A percentile compares a stretch with the other conserved stretches of the same genome.
Evolutionary conservation across 2,888 invertebrate genomes (phyloP).

Genomic region (Tiliacea aurago): DNA sequence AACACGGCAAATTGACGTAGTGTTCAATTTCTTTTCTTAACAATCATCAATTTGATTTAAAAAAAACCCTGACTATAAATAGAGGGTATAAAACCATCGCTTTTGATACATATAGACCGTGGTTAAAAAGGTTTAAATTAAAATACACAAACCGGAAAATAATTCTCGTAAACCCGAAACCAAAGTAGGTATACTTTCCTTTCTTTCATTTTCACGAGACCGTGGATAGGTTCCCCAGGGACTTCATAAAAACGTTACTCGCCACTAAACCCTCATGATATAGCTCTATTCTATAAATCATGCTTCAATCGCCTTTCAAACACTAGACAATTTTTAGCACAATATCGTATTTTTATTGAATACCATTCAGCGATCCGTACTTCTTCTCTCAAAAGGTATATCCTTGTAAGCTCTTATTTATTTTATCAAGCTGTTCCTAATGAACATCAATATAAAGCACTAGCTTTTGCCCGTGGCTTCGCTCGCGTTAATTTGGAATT

Average conservation of each 20-base stretch:
- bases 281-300: conserved; percentile 51
- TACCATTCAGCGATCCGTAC: background rate
- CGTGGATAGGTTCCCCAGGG: conserved; percentile 15
- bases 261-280: conserved; percentile 51
- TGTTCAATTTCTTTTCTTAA: too few species aligned
- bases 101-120: background rate
- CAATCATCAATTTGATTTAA: too few species aligned
- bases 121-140: conserved; percentile 26
- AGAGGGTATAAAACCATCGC: background rate
- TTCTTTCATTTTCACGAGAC: conserved; percentile 44
- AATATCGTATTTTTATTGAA: conserved; percentile 25
- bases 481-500: too few species aligned
- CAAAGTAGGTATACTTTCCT: conserved; percentile 15
- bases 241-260: conserved; percentile 48
- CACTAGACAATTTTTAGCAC: conserved; percentile 28
- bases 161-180: conserved; percentile 12
- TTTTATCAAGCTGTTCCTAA: background rate
- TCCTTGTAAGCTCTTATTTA: too few species aligned
- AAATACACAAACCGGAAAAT: conserved; percentile 39
- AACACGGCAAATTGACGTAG: too few species aligned
- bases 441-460: background rate
- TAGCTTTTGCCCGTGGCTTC: too few species aligned
- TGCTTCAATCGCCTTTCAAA: conserved; percentile 36
- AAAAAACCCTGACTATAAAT: too few species aligned
- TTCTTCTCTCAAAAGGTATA: background rate